Base-by-base conservation (phyloP, 1,140 invertebrate genomes). In the Psilanteris sp. region DNA sequence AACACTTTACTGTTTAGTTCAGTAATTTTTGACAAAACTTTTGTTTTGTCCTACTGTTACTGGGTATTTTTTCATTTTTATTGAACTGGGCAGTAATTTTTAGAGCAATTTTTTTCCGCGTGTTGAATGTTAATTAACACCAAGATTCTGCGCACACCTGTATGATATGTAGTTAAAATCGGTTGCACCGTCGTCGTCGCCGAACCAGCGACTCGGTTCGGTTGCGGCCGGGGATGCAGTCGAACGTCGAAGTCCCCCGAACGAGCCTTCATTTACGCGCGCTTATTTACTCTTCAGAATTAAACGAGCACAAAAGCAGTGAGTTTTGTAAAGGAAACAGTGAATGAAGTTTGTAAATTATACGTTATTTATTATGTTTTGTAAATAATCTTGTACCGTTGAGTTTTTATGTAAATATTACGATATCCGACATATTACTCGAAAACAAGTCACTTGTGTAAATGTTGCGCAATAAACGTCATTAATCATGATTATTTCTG, bases 341-440 rank as follows among this genome's bases (percentile, higher is more conserved):
- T 59, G 59, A 73, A 59, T 73, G 70, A 73, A 73, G 70, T 72
- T 72, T 72, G 68, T 62, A 48, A 48, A 46, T 61, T 37, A 61
- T 61, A 1, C 41, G n/a, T 8, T 31, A 39, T 48, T 41, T 62
- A 48, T 61, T 46, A 36, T 20, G 44, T 62, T 62, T 46, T 61
- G 55, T 61, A 61, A 36, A 61, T 61, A 61, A 59, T 14, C 16
- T 52, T 22, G 26, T 57, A n/a, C n/a, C n/a, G n/a, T n/a, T n/a
- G n/a, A n/a, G n/a, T n/a, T n/a, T n/a, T n/a, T n/a, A n/a, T 59
- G 26, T 39, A 24, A 15, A 57, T 7, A 59, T 39, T 48, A n/a
- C n/a, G n/a, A n/a, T n/a, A n/a, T n/a, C n/a, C n/a, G n/a, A n/a
- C n/a, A n/a, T n/a, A n/a, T n/a, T n/a, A n/a, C n/a, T n/a, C n/a